Percentiles rank a stretch among this genome's conserved stretches.
Evolutionary conservation across 2,888 invertebrate species (phyloP).

Genomic region (Metacarcinus magister): DNA sequence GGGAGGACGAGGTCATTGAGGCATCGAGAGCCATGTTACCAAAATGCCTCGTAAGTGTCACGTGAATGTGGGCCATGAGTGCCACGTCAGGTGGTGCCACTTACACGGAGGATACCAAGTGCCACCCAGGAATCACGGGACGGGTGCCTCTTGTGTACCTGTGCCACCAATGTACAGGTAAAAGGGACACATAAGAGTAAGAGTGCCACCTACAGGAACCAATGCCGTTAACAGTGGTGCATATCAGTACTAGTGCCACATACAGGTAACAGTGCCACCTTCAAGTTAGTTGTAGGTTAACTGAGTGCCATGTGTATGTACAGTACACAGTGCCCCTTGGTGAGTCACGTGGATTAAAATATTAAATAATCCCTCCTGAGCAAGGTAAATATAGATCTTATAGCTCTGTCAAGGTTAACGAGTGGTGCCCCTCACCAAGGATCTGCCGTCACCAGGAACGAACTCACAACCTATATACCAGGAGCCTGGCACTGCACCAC

Average conservation of each 20-base stretch:
- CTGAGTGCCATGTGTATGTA: not conserved
- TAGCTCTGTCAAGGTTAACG: too few species aligned
- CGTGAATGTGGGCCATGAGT: not conserved
- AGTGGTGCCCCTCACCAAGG: too few species aligned
- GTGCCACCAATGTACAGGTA: not conserved
- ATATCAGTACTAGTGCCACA: not conserved
- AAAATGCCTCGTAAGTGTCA: not conserved
- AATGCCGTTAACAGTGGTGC: not conserved
- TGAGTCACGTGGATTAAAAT: too few species aligned
- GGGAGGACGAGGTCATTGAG: not conserved
- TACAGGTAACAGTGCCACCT: not conserved
- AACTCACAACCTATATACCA: too few species aligned
- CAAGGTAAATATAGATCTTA: too few species aligned
- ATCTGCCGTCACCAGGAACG: too few species aligned
- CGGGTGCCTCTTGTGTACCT: not conserved
- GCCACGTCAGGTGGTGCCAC: not conserved
- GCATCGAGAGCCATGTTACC: not conserved
- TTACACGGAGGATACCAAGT: not conserved
- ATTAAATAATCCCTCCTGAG: too few species aligned
- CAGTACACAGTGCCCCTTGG: not conserved
- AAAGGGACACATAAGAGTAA: not conserved
- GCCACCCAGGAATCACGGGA: not conserved
- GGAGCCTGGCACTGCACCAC: too few species aligned
- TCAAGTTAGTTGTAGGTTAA: not conserved
- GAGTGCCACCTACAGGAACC: not conserved